These are phyloP conservation scores for Percina caprodes DNA, from an alignment of 2,113 vertebrate genomes.

Conservation along the genomic window DNA sequence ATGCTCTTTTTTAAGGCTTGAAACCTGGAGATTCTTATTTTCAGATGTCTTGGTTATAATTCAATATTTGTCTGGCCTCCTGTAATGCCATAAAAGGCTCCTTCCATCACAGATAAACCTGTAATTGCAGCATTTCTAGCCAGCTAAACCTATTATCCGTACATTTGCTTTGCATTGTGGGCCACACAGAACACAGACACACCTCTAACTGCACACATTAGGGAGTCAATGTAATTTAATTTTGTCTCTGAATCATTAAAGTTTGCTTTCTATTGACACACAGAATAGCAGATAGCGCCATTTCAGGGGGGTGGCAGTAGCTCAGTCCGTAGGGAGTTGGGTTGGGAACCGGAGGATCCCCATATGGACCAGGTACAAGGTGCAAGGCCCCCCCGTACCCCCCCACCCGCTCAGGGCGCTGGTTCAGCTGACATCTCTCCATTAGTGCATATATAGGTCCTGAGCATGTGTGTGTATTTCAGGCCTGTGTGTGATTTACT, in stretches of 20 bases:
- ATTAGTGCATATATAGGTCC: too few species aligned
- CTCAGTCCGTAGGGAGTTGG: too few species aligned
- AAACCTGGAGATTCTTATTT: conserved; percentile 67
- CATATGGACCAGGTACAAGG: too few species aligned
- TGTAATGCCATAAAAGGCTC: conserved; percentile 65
- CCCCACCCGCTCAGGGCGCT: too few species aligned
- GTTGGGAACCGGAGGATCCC: too few species aligned
- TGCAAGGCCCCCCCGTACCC: too few species aligned
- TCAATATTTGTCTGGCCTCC: conserved; percentile 53
- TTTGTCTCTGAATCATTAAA: conserved; percentile 60
- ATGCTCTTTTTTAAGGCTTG: conserved; percentile 49
- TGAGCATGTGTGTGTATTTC: too few species aligned
- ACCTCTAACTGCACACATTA: conserved; percentile 51
- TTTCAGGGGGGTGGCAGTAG: too few species aligned
- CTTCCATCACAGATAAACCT: conserved; percentile 71
- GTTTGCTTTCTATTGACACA: conserved; percentile 69
- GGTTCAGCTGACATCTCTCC: too few species aligned
- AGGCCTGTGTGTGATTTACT: too few species aligned
- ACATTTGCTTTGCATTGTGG: conserved; percentile 66
- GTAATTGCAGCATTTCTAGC: conserved; percentile 56
- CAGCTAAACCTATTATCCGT: conserved; percentile 70
- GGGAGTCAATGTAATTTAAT: conserved; percentile 62
- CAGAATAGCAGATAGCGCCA: conserved; percentile 59
- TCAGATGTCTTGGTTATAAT: conserved; percentile 55
- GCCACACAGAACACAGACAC: conserved; percentile 38